These are phyloP conservation scores for Melieria crassipennis DNA, from an alignment of 2,888 invertebrate genomes.

Conservation along the genomic window DNA sequence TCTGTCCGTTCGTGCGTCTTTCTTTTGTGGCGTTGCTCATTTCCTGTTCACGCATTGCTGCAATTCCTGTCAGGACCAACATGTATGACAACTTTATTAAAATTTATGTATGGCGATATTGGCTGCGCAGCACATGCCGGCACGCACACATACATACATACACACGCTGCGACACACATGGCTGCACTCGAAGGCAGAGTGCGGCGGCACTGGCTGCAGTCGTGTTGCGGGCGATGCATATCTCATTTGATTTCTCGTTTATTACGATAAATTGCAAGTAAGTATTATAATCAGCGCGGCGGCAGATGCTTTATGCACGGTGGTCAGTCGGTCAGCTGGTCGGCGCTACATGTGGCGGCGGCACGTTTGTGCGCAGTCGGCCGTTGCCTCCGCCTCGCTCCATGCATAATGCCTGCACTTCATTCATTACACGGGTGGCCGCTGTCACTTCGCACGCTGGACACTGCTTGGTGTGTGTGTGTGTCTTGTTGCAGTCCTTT, in stretches of 20 bases:
- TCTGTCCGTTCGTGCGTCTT: background rate
- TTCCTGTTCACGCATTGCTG: constrained; percentile 5
- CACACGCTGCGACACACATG: background rate
- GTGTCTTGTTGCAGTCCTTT: background rate
- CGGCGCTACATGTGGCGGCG: background rate
- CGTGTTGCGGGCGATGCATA: constrained; percentile 15
- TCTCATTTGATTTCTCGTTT: constrained; percentile 29
- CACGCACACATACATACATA: background rate
- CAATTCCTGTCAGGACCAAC: constrained; percentile 32
- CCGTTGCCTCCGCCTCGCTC: background rate
- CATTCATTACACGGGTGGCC: constrained; percentile 21
- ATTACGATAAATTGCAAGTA: constrained; percentile 34
- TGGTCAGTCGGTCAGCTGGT: constrained; percentile 11
- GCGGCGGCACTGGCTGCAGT: too few relatives aligned
- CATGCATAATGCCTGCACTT: constrained; percentile 18
- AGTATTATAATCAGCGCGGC: constrained; percentile 26
- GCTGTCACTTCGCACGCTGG: constrained; percentile 5
- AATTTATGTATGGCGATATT: constrained; percentile 37
- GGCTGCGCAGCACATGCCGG: background rate
- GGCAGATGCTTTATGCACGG: background rate
- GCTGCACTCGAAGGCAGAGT: too few relatives aligned
- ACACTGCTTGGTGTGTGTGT: background rate
- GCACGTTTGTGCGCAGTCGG: background rate
- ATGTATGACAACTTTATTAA: constrained; percentile 55
- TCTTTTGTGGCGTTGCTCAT: background rate